Percentiles rank a stretch among this genome's conserved stretches.
phyloP scores from a whole-genome alignment of 2,113 vertebrate species.

The Pogona vitticeps region DNA sequence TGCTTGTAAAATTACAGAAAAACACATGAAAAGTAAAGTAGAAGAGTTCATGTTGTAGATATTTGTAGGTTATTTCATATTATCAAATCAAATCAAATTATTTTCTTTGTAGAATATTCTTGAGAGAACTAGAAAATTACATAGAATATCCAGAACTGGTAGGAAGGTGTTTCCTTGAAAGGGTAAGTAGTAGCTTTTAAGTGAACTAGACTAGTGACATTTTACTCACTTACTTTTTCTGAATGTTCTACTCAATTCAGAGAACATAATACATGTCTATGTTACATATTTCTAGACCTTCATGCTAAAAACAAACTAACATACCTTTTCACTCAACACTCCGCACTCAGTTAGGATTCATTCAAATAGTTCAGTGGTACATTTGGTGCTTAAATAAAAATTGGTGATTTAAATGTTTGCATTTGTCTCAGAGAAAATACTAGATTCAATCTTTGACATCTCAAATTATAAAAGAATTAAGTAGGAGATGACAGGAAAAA shows the following conservation, averaged over 20 bases:
- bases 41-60: fast-evolving
- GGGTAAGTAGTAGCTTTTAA: slow-evolving; percentile 75
- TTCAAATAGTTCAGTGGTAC: background rate
- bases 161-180: slow-evolving; percentile 90
- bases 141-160: slow-evolving; percentile 90
- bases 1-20: background rate
- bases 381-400: background rate
- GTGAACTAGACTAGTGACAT: background rate
- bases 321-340: background rate
- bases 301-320: background rate
- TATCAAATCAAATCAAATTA: slow-evolving; percentile 26
- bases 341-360: too few species aligned
- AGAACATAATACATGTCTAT: background rate
- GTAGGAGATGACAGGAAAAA: background rate
- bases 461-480: background rate
- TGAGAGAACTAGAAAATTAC: slow-evolving; percentile 91
- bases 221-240: background rate
- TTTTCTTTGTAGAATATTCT: slow-evolving; percentile 83
- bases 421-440: background rate
- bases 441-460: background rate
- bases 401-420: background rate
- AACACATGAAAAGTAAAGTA: background rate
- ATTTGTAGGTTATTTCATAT: background rate
- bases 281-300: background rate
- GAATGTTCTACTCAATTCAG: background rate